These are phyloP conservation scores for Apaloderma vittatum DNA, from an alignment of 2,113 vertebrate species.

Conservation along the genomic window DNA sequence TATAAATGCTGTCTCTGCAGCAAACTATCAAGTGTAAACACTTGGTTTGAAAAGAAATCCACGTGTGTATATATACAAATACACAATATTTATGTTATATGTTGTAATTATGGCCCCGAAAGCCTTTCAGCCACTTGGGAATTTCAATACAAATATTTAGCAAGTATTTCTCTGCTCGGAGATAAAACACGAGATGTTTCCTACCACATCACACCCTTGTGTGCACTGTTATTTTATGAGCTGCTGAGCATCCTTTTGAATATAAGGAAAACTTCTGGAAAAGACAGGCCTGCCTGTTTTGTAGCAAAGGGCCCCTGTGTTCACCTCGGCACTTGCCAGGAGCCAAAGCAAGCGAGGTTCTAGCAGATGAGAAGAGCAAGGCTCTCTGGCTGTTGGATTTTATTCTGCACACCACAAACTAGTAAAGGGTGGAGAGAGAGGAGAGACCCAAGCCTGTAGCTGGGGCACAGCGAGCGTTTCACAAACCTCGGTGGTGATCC, in stretches of 20 bases:
- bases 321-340: background rate
- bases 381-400: accelerated
- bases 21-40: accelerated
- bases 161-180: background rate
- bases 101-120: background rate
- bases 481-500: background rate
- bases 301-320: accelerated
- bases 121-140: background rate
- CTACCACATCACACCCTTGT: background rate
- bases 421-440: background rate
- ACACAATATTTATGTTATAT: too few relatives aligned
- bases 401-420: accelerated
- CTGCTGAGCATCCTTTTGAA: background rate
- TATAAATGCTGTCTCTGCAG: accelerated
- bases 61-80: background rate
- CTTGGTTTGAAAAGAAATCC: background rate
- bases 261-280: background rate
- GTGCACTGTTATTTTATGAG: accelerated
- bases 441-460: background rate
- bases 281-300: background rate
- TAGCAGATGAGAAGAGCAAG: accelerated
- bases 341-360: too few relatives aligned
- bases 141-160: background rate
- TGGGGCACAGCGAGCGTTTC: accelerated
- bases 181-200: accelerated